These are phyloP conservation scores for Meloidogyne exigua DNA, from an alignment of 1,140 invertebrate species.

Conservation along the genomic window DNA sequence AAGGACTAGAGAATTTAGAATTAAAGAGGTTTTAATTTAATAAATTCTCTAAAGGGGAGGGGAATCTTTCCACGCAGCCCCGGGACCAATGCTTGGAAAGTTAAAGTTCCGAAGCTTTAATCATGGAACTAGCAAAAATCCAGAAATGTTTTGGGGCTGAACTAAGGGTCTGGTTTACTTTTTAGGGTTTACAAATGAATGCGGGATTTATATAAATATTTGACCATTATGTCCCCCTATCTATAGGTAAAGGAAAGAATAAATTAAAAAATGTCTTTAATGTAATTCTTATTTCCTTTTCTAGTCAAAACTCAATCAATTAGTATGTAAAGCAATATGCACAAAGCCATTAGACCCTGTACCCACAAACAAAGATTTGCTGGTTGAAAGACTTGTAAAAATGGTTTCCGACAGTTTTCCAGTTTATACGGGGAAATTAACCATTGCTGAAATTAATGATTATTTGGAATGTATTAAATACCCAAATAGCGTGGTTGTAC, in stretches of 20 bases:
- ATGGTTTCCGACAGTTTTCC: slow-evolving; percentile 8
- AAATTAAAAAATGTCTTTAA: too few species aligned
- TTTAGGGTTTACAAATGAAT: too few species aligned
- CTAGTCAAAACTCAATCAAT: slow-evolving; percentile 15
- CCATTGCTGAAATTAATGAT: slow-evolving; percentile 31
- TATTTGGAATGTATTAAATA: slow-evolving; percentile 28
- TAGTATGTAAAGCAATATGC: slow-evolving; percentile 9
- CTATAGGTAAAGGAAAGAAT: too few species aligned
- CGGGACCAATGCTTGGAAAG: too few species aligned
- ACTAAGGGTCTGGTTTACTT: too few species aligned
- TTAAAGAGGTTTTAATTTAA: slow-evolving; percentile 28
- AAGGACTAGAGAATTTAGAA: slow-evolving; percentile 21
- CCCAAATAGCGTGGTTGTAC: not conserved
- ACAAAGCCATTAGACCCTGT: not conserved
- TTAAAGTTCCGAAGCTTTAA: too few species aligned
- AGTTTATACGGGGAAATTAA: slow-evolving; percentile 14
- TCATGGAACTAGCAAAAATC: too few species aligned
- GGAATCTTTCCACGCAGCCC: too few species aligned
- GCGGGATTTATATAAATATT: too few species aligned
- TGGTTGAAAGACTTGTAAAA: slow-evolving; percentile 14
- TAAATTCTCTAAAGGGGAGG: too few species aligned
- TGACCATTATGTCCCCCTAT: too few species aligned
- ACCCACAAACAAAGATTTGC: not conserved
- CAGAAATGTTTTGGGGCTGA: too few species aligned
- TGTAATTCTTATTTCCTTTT: not conserved